Base-by-base conservation (phyloP, 2,888 invertebrate species). In the Acanthosepion pharaonis region DNA sequence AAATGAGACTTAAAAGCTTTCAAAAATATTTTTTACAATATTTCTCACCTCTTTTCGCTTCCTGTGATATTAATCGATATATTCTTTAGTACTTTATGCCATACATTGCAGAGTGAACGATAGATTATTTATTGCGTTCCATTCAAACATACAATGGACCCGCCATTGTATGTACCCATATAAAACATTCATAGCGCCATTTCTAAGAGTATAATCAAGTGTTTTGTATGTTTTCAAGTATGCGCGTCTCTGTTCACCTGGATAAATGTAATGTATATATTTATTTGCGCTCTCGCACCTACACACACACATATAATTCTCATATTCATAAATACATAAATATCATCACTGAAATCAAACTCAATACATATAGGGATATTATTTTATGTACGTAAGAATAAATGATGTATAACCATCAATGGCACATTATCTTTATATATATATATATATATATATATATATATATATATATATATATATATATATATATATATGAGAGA, bases 11-110 rank as follows among this genome's bases (percentile, higher is more conserved):
- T n/a, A 78, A 78, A 78, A 78, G 28, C 78, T 78, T 78, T 78
- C 23, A 59, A 59, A 59, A 59, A 25, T 23, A 23, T 59, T 59
- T 59, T 23, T 23, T 42, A 23, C 20, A 59, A 20, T 59, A 23
- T 64, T 28, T 64, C 11, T 28, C 64, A 25, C 64, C 8, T 64
- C 25, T 55, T 18, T 55, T 20, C 55, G 8, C 28, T 64, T 78
- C 78, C n/a, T 78, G 78, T n/a, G n/a, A n/a, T 78, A 78, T n/a
- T 78, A 78, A 78, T 78, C 78, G n/a, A 78, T 78, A 78, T 78
- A n/a, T 78, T n/a, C 15, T n/a, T 78, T 78, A n/a, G 78, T 78
- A n/a, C n/a, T 78, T 9, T n/a, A 28, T 15, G 78, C n/a, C 78
- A 11, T 78, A 78, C 78, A 78, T 78, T 28, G n/a, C 78, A 78